Base-by-base conservation (phyloP, 37 sponge, comb jelly and placozoan species). In the Diacarnus erythraeanus region DNA sequence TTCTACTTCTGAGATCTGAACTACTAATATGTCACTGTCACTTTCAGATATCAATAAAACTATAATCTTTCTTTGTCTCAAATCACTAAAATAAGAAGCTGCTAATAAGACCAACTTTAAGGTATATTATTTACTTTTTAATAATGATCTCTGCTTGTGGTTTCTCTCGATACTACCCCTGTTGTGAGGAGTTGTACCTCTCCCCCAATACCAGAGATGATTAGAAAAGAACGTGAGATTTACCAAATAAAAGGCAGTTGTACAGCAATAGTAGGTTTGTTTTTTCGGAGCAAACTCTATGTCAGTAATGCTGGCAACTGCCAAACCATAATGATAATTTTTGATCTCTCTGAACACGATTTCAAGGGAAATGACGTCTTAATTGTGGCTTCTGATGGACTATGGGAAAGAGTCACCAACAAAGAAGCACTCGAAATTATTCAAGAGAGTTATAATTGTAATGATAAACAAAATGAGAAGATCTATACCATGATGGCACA, bases 291-390 rank as follows among this genome's bases (percentile, higher is more conserved):
- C 15, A 94, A 94, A 71, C 74, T 97, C 39, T 97, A 88, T 36
- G 83, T 97, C 1, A 86, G 94, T 22, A 97, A 97, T 74, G 97
- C 97, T 23, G 97, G 97, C 0, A 95, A 97, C 34, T 94, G 95
- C 64, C 41, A 93, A 42, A n/a, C 97, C 5, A 87, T 94, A 72
- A 90, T 96, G 6, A 54, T 69, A 42, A 76, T 93, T 20, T 70
- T 65, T 57, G 87, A 90, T 64, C 56, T 96, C 20, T 57, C 82
- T 1, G 41, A 22, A 0, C 37, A 86, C 8, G 71, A 88, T 9
- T 82, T 60, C 75, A 36, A 74, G 26, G 78, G 72, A 35, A 69
- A 88, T 68, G 97, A 97, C 44, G 67, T 97, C 18, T 21, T 97
- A 31, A 85, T 97, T 0, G 38, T 97, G 72, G 97, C 95, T 25